These are phyloP conservation scores for Furcula furcula DNA, from an alignment of 2,888 invertebrate species.

Conservation along the genomic window DNA sequence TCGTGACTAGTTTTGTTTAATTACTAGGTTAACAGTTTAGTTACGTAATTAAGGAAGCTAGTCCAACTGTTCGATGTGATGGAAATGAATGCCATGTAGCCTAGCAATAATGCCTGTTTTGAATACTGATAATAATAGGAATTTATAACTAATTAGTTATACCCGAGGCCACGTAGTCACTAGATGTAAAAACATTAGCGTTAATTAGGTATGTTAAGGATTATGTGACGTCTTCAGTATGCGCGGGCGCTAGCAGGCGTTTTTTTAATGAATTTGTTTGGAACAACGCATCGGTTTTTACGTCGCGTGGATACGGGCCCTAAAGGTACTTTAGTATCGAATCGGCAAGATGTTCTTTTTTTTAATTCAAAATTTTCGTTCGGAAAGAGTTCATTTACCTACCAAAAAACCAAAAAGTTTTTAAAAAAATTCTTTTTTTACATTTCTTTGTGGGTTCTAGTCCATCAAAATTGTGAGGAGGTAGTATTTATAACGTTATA, in stretches of 20 bases:
- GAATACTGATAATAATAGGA: constrained; percentile 38
- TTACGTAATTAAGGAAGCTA: constrained; percentile 78
- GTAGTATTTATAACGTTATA: constrained; percentile 57
- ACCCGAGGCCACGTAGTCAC: constrained; percentile 29
- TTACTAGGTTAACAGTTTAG: constrained; percentile 69
- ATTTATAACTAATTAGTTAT: constrained; percentile 29
- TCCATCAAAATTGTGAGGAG: constrained; percentile 70
- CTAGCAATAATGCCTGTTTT: constrained; percentile 49
- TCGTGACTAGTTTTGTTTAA: constrained; percentile 77
- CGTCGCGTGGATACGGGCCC: constrained; percentile 20
- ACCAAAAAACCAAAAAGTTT: constrained; percentile 57
- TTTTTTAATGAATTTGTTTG: constrained; percentile 17
- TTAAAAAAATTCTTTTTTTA: constrained; percentile 43
- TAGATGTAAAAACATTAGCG: constrained; percentile 34
- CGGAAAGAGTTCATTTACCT: constrained; percentile 37
- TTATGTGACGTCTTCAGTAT: constrained; percentile 26
- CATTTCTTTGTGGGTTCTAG: constrained; percentile 76
- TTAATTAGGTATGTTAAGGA: constrained; percentile 30
- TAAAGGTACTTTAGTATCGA: constrained; percentile 13
- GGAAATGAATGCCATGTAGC: constrained; percentile 73
- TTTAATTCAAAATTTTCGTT: constrained; percentile 17
- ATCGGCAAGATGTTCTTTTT: constrained; percentile 15
- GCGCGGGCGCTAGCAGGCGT: constrained; percentile 36
- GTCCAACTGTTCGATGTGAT: constrained; percentile 79
- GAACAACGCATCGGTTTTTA: constrained; percentile 24